A percentile compares a stretch with the other conserved stretches of the same genome.
These are phyloP conservation scores for Drosophila erecta DNA, from an alignment of 1,140 invertebrate species.

Conservation along the genomic window DNA sequence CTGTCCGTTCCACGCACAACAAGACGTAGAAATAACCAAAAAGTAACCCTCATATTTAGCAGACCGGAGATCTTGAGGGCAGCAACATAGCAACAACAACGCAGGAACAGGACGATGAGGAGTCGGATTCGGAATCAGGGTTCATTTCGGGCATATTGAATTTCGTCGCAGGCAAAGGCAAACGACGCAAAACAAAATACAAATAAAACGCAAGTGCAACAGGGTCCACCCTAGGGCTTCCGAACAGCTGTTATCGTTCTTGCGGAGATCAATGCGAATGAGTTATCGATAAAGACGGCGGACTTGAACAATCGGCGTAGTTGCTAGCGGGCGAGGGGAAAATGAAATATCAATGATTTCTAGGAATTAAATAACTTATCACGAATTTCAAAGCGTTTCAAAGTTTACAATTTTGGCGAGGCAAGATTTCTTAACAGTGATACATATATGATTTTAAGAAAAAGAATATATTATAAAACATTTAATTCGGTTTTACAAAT, in stretches of 20 bases:
- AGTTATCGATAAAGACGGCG: slow-evolving; percentile 1
- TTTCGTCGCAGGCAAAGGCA: slow-evolving; percentile 13
- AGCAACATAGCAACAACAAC: not conserved
- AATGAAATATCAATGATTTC: too few species aligned
- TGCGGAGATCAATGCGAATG: slow-evolving; percentile 2
- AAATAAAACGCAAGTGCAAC: slow-evolving; percentile 32
- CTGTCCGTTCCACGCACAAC: slow-evolving; percentile 37
- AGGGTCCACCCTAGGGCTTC: slow-evolving; percentile 27
- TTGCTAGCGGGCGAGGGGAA: not conserved
- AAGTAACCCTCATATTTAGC: slow-evolving; percentile 42
- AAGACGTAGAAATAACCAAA: slow-evolving; percentile 55
- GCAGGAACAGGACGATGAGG: slow-evolving; percentile 3
- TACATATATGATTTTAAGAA: too few species aligned
- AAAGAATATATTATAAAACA: too few species aligned
- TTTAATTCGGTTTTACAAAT: too few species aligned
- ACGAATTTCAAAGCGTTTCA: too few species aligned
- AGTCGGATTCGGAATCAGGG: slow-evolving; percentile 3
- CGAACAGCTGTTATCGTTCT: slow-evolving; percentile 29
- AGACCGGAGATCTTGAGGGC: slow-evolving; percentile 38
- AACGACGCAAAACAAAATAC: slow-evolving; percentile 21
- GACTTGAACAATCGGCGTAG: too few species aligned
- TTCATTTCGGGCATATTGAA: slow-evolving; percentile 23
- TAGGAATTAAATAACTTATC: too few species aligned
- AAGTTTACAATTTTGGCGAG: too few species aligned
- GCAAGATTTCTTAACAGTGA: too few species aligned